phyloP scores from a whole-genome alignment of 2,888 invertebrate genomes.

The Heliconius sara region DNA sequence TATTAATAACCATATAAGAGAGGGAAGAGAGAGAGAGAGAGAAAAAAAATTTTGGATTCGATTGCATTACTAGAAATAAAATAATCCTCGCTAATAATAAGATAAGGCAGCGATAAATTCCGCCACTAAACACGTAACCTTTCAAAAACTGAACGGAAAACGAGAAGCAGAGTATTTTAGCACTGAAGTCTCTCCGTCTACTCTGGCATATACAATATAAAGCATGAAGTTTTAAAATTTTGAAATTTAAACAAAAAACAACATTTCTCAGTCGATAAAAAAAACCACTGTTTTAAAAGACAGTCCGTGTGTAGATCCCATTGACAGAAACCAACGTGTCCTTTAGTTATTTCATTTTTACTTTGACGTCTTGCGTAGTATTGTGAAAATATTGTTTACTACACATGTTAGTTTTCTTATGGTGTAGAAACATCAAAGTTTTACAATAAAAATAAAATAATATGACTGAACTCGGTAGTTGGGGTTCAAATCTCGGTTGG shows the following conservation, averaged over 20 bases:
- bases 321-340: constrained; percentile 39
- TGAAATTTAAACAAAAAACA: no score
- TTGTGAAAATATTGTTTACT: background rate
- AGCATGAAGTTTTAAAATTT: no score
- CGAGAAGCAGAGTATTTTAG: background rate
- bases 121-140: no score
- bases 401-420: constrained; percentile 3
- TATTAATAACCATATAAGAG: no score
- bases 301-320: constrained; percentile 9
- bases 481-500: background rate
- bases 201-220: background rate
- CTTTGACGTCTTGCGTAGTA: constrained; percentile 6
- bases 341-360: constrained; percentile 20
- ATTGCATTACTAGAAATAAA: no score
- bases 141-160: background rate
- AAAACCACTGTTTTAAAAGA: no score
- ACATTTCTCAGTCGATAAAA: no score
- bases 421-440: background rate
- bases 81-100: no score
- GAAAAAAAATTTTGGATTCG: no score
- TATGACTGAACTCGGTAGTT: background rate
- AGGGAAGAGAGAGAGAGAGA: no score
- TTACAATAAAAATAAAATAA: background rate
- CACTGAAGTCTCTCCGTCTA: no score
- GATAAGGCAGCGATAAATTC: no score